phyloP scores from a whole-genome alignment of 2,797 vertebrate species.

The Cossypha polioptera region DNA sequence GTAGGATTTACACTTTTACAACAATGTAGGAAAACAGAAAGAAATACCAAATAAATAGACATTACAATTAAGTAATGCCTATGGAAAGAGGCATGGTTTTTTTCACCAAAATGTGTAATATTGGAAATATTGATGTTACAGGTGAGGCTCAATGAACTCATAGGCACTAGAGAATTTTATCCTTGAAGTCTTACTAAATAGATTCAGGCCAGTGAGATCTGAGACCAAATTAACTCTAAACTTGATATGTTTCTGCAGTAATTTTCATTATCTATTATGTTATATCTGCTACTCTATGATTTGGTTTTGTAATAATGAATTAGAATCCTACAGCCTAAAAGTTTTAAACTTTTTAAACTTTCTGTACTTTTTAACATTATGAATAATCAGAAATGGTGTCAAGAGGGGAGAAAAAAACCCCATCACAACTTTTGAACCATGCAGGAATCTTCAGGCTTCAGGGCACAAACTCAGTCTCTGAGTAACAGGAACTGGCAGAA shows the following conservation, averaged over 20 bases:
- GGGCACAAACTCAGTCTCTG: neutral
- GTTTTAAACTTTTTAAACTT: no score
- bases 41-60: neutral
- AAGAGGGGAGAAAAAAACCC: fast-evolving
- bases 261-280: neutral
- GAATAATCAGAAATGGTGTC: neutral
- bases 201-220: neutral
- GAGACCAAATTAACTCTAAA: neutral
- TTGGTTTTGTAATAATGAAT: no score
- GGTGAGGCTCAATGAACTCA: neutral
- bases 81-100: neutral
- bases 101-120: neutral
- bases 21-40: neutral
- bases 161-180: neutral
- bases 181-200: neutral
- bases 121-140: neutral
- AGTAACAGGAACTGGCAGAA: neutral
- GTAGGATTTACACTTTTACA: conserved; percentile 46
- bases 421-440: neutral
- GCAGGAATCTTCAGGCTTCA: neutral
- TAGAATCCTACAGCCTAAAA: no score
- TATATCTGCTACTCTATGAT: neutral
- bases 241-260: neutral
- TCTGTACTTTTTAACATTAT: no score
- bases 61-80: neutral